Conservation (phyloP, 2,888 invertebrate genomes). For the Lasioglossum figueresi region DNA sequence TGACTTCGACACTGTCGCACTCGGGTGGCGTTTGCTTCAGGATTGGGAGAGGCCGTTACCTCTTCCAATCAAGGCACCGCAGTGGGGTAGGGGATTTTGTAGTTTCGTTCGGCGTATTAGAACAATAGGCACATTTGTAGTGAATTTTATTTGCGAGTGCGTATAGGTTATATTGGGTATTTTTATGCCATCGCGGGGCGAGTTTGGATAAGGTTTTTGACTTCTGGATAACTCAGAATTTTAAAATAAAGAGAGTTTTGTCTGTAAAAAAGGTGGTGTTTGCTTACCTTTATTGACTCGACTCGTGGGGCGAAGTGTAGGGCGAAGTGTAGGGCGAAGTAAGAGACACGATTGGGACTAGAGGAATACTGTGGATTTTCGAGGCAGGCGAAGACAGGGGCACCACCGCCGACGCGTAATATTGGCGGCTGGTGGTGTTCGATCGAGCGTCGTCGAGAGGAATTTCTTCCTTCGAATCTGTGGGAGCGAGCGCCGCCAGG, state of each 20-base stretch:
- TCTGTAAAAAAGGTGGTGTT: no score
- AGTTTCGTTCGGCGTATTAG: no score
- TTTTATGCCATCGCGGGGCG: no score
- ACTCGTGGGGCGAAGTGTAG: not conserved
- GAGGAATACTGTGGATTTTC: conserved; percentile 47
- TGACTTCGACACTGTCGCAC: not conserved
- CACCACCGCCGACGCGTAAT: conserved; percentile 42
- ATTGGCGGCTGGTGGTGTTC: conserved; percentile 62
- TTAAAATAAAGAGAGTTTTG: no score
- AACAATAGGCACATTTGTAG: no score
- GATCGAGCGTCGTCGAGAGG: conserved; percentile 67
- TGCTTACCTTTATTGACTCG: not conserved
- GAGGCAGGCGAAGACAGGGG: conserved; percentile 36
- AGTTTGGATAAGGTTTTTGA: no score
- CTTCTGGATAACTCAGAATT: no score
- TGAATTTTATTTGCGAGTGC: no score
- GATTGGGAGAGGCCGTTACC: no score
- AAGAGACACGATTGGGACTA: not conserved
- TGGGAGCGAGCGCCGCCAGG: conserved; percentile 44
- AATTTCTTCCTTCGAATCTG: conserved; percentile 53
- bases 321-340: not conserved
- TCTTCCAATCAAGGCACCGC: no score
- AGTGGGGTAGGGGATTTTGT: no score
- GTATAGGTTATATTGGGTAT: no score
- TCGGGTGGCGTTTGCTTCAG: not conserved